phyloP scores from a whole-genome alignment of 2,797 vertebrate genomes.

The Yasuhikotakia modesta region DNA sequence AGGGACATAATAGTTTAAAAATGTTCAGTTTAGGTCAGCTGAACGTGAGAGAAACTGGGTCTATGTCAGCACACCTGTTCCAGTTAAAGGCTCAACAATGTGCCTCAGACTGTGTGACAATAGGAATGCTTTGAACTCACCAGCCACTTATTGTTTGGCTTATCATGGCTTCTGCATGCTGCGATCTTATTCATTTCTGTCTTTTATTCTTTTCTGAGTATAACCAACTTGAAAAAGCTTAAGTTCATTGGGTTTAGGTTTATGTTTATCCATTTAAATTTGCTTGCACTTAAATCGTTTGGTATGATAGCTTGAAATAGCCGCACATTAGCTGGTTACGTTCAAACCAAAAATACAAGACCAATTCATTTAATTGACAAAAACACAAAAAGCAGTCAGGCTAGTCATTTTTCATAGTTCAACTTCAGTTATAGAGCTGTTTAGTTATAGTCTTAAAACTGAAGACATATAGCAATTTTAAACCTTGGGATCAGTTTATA shows the following conservation, averaged over 20 bases:
- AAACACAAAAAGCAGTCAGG: too few species aligned
- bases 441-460: too few species aligned
- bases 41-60: background rate
- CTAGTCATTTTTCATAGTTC: background rate
- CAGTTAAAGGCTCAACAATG: slow-evolving; percentile 36
- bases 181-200: slow-evolving; percentile 49
- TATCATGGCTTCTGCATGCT: slow-evolving; percentile 46
- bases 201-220: slow-evolving; percentile 44
- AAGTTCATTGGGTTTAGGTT: slow-evolving; percentile 51
- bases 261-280: slow-evolving; percentile 43
- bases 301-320: background rate
- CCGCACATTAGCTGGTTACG: background rate
- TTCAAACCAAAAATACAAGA: background rate
- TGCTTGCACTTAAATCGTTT: slow-evolving; percentile 41
- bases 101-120: slow-evolving; percentile 31
- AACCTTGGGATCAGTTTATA: too few species aligned
- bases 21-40: background rate
- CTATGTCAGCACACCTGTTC: slow-evolving; percentile 11
- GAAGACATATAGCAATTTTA: too few species aligned
- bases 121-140: slow-evolving; percentile 48
- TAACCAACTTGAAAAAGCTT: slow-evolving; percentile 35
- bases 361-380: background rate
- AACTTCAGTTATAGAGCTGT: too few species aligned
- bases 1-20: background rate
- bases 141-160: slow-evolving; percentile 56